Evolutionary conservation across 2,888 invertebrate genomes (phyloP).

Genomic region (Lottia scabra): DNA sequence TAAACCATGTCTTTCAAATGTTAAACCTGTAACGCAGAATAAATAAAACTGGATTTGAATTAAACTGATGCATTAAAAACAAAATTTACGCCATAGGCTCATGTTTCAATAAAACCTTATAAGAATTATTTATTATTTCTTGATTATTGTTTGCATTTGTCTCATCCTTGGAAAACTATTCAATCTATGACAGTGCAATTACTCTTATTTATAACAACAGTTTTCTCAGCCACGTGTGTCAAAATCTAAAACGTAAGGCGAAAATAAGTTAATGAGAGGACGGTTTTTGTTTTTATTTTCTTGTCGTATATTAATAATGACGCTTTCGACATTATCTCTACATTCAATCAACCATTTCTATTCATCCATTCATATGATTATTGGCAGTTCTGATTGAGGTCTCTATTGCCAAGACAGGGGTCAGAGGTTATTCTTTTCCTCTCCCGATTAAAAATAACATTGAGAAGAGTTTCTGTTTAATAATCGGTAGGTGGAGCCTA

Average conservation of each 20-base stretch:
- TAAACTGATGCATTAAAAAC: too few species aligned
- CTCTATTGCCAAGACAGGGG: neutral
- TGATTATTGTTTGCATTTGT: too few species aligned
- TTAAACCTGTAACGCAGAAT: too few species aligned
- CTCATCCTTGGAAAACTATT: too few species aligned
- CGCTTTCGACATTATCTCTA: neutral
- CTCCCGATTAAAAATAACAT: slow-evolving; percentile 1
- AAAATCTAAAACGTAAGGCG: neutral
- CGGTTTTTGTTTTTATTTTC: neutral
- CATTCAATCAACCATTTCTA: neutral
- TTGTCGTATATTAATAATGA: neutral
- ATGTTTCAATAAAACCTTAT: too few species aligned
- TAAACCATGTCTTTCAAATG: too few species aligned
- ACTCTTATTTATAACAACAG: too few species aligned
- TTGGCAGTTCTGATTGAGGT: slow-evolving; percentile 1
- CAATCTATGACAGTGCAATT: too few species aligned
- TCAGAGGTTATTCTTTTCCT: neutral
- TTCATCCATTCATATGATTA: neutral
- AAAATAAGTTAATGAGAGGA: neutral
- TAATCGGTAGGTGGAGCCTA: slow-evolving; percentile 16
- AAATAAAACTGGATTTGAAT: too few species aligned
- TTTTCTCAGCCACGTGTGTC: too few species aligned
- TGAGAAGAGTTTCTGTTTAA: slow-evolving; percentile 1
- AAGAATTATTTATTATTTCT: too few species aligned
- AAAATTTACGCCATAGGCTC: too few species aligned